Conservation (phyloP, 92 coral and sea anemone species). For the Epizoanthus rinbou region DNA sequence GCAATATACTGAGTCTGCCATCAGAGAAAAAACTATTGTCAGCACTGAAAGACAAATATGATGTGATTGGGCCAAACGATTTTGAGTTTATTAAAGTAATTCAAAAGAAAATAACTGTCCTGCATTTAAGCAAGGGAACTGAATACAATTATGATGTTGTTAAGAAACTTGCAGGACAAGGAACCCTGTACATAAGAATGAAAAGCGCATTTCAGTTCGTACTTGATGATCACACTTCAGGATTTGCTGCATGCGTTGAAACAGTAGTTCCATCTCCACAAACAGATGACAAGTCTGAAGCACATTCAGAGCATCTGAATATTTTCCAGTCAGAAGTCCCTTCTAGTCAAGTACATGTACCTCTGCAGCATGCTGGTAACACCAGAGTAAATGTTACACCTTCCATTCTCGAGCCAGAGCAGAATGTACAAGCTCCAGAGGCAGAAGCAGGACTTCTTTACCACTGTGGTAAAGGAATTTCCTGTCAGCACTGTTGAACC, state of each 20-base stretch:
- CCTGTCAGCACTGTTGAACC: slow-evolving; percentile 55
- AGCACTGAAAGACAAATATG: slow-evolving; percentile 49
- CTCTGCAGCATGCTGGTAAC: slow-evolving; percentile 17
- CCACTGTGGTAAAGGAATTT: slow-evolving; percentile 44
- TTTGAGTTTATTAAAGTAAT: slow-evolving; percentile 52
- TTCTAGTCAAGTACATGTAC: slow-evolving; percentile 11
- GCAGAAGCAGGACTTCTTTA: slow-evolving; percentile 10
- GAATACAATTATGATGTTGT: slow-evolving; percentile 44
- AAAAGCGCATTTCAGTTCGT: slow-evolving; percentile 36
- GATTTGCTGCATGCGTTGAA: no score
- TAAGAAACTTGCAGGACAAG: slow-evolving; percentile 55
- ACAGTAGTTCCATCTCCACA: not conserved
- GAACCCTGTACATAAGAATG: slow-evolving; percentile 50
- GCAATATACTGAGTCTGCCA: slow-evolving; percentile 45
- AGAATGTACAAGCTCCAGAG: not conserved
- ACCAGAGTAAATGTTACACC: not conserved
- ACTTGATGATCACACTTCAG: slow-evolving; percentile 5
- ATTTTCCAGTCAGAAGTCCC: not conserved
- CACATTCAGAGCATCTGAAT: not conserved
- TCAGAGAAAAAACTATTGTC: slow-evolving; percentile 51
- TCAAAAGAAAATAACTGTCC: slow-evolving; percentile 48
- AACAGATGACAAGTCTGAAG: slow-evolving; percentile 2
- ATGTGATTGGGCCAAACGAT: slow-evolving; percentile 38
- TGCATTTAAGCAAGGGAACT: slow-evolving; percentile 46
- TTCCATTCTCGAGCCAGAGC: not conserved